Evolutionary conservation across 2,113 vertebrate species (phyloP), one percentile per base, ranked within the genome.

Genomic region (Electrona antarctica): DNA sequence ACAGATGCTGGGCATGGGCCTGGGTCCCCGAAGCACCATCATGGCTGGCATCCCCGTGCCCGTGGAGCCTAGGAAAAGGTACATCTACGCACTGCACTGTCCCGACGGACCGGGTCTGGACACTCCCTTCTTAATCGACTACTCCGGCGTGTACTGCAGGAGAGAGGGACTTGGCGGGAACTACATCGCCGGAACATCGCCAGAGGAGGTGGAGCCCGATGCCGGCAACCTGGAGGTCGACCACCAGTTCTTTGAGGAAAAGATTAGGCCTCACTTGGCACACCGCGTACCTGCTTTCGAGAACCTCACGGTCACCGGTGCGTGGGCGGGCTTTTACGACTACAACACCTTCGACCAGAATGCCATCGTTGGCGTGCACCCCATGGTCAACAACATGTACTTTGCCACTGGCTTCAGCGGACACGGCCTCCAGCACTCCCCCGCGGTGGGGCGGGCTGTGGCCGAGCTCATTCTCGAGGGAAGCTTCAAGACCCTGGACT

Each of bases 261-360:
- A 93, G 6, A 45, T 98, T 49, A 96, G 96, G 96, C 95, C 94
- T 13, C 63, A 6, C 3, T 64, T 98, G 85, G 94, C 94, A 4
- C 57, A 80, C 15, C 92, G 96, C 7, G 85, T 96, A 13, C 95
- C 95, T 5, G 91, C 87, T 0, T 97, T 98, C 48, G 88, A 95
- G 81, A 86, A 80, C 21, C 84, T 96, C 1, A 95, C 96, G 93
- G 96, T 96, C 68, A 93, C 67, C 48, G 88, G 88, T 0, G 87
- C 95, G 0, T 97, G 96, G 96, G 96, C 96, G 0, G 96, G 95
- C 69, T 98, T 92, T 79, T 96, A 96, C 0, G 96, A 98, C 90
- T 97, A 96, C 90, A 98, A 97, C 90, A 94, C 94, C 14, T 95
- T 95, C 1, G 96, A 98, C 82, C 95, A 96, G 92, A 98, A 95